Evolutionary conservation across 64 coral and sea anemone genomes (phyloP).

Genomic region (Dendrophyllia cribrosa): DNA sequence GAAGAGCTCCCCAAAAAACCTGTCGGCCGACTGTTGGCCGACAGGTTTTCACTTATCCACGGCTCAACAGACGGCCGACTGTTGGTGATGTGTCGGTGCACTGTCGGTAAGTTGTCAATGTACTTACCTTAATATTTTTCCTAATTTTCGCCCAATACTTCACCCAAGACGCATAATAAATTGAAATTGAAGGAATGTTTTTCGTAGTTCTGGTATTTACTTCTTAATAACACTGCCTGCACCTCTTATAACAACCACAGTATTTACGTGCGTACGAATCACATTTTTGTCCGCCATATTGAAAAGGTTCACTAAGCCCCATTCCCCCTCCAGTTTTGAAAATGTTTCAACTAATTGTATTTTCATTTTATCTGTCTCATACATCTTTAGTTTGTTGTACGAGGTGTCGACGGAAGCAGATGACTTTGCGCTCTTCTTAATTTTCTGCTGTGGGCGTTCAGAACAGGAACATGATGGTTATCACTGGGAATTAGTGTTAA

Average conservation of each 20-base stretch:
- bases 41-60: background rate
- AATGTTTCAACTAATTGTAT: too few species aligned
- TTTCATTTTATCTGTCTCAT: too few species aligned
- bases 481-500: background rate
- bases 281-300: too few species aligned
- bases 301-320: too few species aligned
- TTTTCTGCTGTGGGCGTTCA: background rate
- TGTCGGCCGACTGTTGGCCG: background rate
- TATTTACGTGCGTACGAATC: too few species aligned
- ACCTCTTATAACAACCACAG: too few species aligned
- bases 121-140: background rate
- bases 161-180: background rate
- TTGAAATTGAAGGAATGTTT: background rate
- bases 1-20: slow-evolving; percentile 10
- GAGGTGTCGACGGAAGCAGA: background rate
- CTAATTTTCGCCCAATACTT: background rate
- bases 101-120: background rate
- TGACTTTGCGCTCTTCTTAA: too few species aligned
- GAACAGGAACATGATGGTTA: background rate
- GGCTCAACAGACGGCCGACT: background rate
- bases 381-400: background rate
- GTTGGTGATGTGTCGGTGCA: background rate
- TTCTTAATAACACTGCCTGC: background rate
- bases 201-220: background rate
- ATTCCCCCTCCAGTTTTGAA: too few species aligned